phyloP scores from a whole-genome alignment of 2,113 vertebrate species.

The Turnix velox region DNA sequence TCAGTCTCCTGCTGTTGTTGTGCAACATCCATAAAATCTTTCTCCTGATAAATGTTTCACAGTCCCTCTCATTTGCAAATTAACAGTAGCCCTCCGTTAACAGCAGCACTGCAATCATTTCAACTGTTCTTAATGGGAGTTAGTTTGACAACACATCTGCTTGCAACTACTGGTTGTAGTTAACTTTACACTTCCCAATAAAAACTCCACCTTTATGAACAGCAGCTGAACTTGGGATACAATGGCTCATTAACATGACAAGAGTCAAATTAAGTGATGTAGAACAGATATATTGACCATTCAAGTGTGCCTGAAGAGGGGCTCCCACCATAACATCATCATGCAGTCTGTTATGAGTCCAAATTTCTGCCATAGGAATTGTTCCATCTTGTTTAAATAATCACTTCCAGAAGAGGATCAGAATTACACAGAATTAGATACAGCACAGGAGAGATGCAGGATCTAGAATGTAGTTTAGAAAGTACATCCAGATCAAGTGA shows the following conservation, averaged over 20 bases:
- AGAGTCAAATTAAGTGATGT: too few relatives aligned
- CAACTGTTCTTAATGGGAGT: neutral
- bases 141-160: rapidly evolving
- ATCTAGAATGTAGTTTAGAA: neutral
- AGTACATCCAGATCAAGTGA: neutral
- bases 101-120: neutral
- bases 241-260: too few relatives aligned
- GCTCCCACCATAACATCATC: neutral
- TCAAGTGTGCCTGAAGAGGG: neutral
- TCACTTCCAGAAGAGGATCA: neutral
- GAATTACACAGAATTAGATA: neutral
- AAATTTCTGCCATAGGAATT: neutral
- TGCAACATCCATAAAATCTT: rapidly evolving
- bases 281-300: neutral
- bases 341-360: neutral
- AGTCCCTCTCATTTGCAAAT: neutral
- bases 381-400: neutral
- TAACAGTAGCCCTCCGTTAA: neutral
- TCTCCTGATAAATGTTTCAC: neutral
- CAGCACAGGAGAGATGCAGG: neutral
- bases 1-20: neutral
- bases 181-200: neutral
- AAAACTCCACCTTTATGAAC: neutral
- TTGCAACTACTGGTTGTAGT: too few relatives aligned
- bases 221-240: neutral